Base-by-base conservation (phyloP, 2,113 vertebrate species). In the Phoenicopterus ruber region DNA sequence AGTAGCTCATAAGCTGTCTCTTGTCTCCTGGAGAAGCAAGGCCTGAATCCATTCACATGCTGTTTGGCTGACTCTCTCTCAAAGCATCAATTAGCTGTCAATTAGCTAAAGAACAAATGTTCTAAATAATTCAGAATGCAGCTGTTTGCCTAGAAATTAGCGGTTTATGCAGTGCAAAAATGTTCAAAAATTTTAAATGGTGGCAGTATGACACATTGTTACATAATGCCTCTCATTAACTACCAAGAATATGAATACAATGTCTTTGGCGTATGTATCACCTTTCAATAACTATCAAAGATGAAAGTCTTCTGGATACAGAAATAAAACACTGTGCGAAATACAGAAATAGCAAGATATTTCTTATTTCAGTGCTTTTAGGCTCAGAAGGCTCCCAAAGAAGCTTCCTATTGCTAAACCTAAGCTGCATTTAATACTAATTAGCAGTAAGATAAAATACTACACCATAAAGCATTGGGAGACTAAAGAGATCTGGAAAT, bases 41-140 rank as follows among this genome's bases (percentile, higher is more conserved):
- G 32, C 29, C 25, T 66, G 63, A 86, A 88, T 70, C 38, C 12
- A 42, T 84, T 73, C 65, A 36, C 59, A 78, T 59, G 62, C 42
- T 88, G 31, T 88, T 91, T 72, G 74, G 67, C 38, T 85, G 66
- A 63, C 54, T 86, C 59, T 77, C 50, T 92, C 86, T 86, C 55
- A 88, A 90, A 96, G 36, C 50, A 88, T 95, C 86, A 88, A 92
- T 95, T 94, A 95, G 65, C 86, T 88, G 82, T 74, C 93, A 94
- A 93, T 86, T 96, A 94, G 31, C 67, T 86, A 66, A 81, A 90
- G 72, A 92, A 93, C 50, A 81, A 94, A 78, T 92, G 46, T 74
- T 93, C 59, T 95, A 86, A 97, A 92, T 88, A 95, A 93, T 83
- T 93, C 86, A 92, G 80, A 94, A 94, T 91, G 76, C 93, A 95